Evolutionary conservation across 1,140 invertebrate genomes (phyloP), one percentile per base, ranked within the genome.

Genomic region (Radopholus similis): DNA sequence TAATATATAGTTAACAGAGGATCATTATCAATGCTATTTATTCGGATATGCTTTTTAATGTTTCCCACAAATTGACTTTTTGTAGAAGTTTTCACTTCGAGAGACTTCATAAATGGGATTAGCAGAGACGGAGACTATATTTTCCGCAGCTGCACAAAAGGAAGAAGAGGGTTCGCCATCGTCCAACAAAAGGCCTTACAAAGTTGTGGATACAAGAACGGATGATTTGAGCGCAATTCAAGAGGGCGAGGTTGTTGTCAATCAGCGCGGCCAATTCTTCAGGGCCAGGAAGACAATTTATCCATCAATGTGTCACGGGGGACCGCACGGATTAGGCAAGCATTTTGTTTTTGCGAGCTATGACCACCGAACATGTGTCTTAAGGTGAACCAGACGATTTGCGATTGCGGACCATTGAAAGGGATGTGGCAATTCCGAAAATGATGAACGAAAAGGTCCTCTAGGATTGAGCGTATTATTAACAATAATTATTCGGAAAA

Each of bases 391-490:
- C 78, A 30, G 68, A 79, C 23, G 77, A 80, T 64, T 54, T 66
- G 42, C 67, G 68, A 26, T 58, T 79, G n/a, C 62, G 76, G 2
- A 60, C 64, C 64, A 76, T 79, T 13, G 77, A 79, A 47, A 72
- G 70, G 21, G 72, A 82, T 53, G 71, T 81, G 9, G 53, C 81
- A 32, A 81, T 79, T 58, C 77, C 77, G 15, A 77, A 79, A 30
- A 28, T 73, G 57, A 82, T 79, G 76, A 77, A 77, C 58, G 71
- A 72, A 64, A 23, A 73, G 21, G 40, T 64, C 53, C n/a, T n/a
- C n/a, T n/a, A n/a, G n/a, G n/a, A n/a, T n/a, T n/a, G n/a, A 38
- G 15, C 6, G 9, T 9, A 35, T 47, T 44, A 34, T 73, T 77
- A 18, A 71, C 73, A 51, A 56, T 40, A 54, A 75, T 64, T 8